Evolutionary conservation across 2,797 vertebrate species (phyloP).

Genomic region (Diglossa cyanea): DNA sequence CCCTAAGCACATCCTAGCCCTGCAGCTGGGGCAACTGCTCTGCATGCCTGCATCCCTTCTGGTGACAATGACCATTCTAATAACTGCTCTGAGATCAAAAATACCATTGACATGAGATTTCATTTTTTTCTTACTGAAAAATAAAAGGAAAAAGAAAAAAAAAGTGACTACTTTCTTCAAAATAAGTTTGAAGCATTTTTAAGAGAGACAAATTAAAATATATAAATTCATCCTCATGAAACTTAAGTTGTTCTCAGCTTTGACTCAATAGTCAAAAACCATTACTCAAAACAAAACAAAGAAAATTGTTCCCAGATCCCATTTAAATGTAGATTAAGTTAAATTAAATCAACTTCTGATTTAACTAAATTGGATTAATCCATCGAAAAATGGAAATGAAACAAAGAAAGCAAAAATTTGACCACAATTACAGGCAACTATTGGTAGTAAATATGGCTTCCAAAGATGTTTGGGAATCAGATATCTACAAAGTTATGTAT

Average conservation of each 20-base stretch:
- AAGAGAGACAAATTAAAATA: not conserved
- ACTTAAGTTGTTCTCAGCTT: not conserved
- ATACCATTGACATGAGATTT: not conserved
- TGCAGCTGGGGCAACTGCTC: not conserved
- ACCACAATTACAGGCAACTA: not conserved
- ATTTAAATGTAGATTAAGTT: slow-evolving; percentile 3
- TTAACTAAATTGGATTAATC: not conserved
- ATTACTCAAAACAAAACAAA: not conserved
- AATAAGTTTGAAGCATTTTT: not conserved
- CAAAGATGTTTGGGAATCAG: slow-evolving; percentile 7
- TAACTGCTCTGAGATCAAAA: not conserved
- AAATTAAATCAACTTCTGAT: slow-evolving; percentile 17
- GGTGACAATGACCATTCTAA: not conserved
- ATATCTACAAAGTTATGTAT: not conserved
- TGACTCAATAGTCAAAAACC: not conserved
- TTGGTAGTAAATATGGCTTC: not conserved
- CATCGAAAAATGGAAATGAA: slow-evolving; percentile 25
- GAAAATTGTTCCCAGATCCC: not conserved
- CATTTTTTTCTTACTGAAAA: not conserved
- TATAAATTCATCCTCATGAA: not conserved
- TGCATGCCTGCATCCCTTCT: not conserved
- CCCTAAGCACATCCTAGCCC: not conserved
- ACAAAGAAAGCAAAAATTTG: slow-evolving; percentile 14
- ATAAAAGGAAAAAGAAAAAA: not conserved
- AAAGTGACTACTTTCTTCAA: not conserved